These are phyloP conservation scores for Lottia scabra DNA, from an alignment of 2,888 invertebrate genomes.

Conservation along the genomic window DNA sequence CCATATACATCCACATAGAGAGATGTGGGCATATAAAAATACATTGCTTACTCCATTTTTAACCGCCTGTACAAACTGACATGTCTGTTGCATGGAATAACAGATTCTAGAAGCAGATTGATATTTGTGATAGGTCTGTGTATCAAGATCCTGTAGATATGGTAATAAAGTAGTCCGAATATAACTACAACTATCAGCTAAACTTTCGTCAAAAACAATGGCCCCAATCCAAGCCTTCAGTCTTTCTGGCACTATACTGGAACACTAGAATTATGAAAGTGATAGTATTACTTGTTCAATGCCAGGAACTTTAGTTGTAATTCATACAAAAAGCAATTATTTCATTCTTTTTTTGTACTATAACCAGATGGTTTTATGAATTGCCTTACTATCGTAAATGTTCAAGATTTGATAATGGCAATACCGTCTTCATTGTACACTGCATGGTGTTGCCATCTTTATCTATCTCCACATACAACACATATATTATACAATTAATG, in stretches of 20 bases:
- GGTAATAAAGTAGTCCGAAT: conserved; percentile 47
- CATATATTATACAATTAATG: too few relatives aligned
- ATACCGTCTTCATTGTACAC: too few relatives aligned
- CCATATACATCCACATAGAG: too few relatives aligned
- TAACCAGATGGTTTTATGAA: too few relatives aligned
- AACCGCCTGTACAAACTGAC: conserved; percentile 52
- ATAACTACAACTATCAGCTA: conserved; percentile 50
- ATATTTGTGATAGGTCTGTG: conserved; percentile 46
- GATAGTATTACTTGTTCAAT: background rate
- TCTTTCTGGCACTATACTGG: conserved; percentile 47
- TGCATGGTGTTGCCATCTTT: too few relatives aligned
- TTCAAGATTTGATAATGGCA: too few relatives aligned
- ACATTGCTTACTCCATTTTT: conserved; percentile 38
- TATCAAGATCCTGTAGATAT: conserved; percentile 49
- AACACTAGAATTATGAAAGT: conserved; percentile 17
- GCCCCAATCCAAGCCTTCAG: conserved; percentile 44
- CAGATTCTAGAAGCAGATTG: conserved; percentile 47
- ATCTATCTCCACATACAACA: too few relatives aligned
- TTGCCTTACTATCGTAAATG: too few relatives aligned
- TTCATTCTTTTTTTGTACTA: too few relatives aligned
- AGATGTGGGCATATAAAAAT: too few relatives aligned
- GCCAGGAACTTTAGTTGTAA: too few relatives aligned
- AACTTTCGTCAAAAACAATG: conserved; percentile 57
- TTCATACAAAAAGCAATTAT: too few relatives aligned
- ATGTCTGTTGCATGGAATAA: conserved; percentile 56